These are phyloP conservation scores for Caenorhabditis panamensis DNA, from an alignment of 2,888 invertebrate genomes.

Conservation along the genomic window DNA sequence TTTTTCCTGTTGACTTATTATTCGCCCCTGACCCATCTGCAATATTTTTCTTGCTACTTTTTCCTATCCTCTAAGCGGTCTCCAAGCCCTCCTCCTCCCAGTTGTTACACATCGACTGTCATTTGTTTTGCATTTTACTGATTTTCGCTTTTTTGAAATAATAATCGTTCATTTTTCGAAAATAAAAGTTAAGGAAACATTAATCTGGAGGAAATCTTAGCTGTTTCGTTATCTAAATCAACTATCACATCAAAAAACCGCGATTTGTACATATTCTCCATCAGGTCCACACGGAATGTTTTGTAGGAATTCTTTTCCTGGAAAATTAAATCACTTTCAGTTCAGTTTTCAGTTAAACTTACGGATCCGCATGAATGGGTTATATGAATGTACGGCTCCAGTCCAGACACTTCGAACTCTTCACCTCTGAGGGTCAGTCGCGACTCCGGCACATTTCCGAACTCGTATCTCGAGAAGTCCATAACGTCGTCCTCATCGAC, in stretches of 20 bases:
- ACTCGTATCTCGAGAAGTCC: slow-evolving; percentile 3
- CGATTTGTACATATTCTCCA: slow-evolving; percentile 6
- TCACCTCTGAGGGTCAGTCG: slow-evolving; percentile 13
- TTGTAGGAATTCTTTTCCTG: too few species aligned
- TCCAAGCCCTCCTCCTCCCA: not conserved
- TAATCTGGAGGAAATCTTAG: not conserved
- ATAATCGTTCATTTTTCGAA: not conserved
- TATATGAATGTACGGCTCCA: slow-evolving; percentile 44
- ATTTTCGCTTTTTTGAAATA: not conserved
- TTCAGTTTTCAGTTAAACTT: not conserved
- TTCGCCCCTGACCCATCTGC: slow-evolving; percentile 5
- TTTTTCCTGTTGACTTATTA: too few species aligned
- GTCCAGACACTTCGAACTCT: slow-evolving; percentile 40
- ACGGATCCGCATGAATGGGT: slow-evolving; percentile 16
- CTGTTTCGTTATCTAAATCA: slow-evolving; percentile 22
- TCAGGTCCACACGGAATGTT: not conserved
- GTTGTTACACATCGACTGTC: not conserved
- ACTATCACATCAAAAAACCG: slow-evolving; percentile 24
- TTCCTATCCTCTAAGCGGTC: slow-evolving; percentile 1
- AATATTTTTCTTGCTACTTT: slow-evolving; percentile 6
- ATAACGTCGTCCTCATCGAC: slow-evolving; percentile 54
- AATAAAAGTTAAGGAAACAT: not conserved
- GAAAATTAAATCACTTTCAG: slow-evolving; percentile 3
- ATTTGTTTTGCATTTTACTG: not conserved
- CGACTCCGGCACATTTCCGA: not conserved